Percentiles rank a stretch among this genome's conserved stretches.
Evolutionary conservation across 1,140 invertebrate species (phyloP).

Genomic region (Sitophilus oryzae): DNA sequence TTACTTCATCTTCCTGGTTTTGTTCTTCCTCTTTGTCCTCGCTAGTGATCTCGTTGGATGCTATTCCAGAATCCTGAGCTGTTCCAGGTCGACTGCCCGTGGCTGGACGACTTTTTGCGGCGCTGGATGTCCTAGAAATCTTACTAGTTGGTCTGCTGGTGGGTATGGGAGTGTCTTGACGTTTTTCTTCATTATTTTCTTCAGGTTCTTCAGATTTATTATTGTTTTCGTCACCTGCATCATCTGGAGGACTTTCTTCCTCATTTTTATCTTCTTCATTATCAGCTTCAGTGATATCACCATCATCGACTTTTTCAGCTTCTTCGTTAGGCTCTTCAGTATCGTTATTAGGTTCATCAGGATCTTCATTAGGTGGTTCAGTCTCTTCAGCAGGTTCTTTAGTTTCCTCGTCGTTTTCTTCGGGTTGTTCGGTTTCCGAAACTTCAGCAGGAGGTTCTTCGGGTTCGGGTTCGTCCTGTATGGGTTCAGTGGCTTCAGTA

Average conservation of each 20-base stretch:
- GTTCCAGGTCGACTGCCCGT: conserved; percentile 4
- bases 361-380: conserved; percentile 25
- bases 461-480: no score
- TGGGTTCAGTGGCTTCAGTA: no score
- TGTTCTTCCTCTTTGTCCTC: conserved; percentile 12
- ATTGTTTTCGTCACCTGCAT: conserved; percentile 26
- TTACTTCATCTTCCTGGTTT: conserved; percentile 13
- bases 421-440: neutral
- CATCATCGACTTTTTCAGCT: conserved; percentile 17
- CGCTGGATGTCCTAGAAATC: conserved; percentile 3
- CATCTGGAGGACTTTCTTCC: conserved; percentile 20
- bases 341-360: conserved; percentile 10
- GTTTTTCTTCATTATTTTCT: conserved; percentile 19
- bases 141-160: neutral
- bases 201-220: conserved; percentile 8
- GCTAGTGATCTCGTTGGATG: conserved; percentile 28
- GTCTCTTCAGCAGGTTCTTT: conserved; percentile 9
- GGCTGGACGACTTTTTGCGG: conserved; percentile 16
- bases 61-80: neutral
- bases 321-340: conserved; percentile 37
- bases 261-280: conserved; percentile 41
- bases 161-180: conserved; percentile 11
- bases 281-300: conserved; percentile 5
- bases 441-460: neutral
- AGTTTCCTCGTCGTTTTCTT: neutral